A percentile compares a stretch with the other conserved stretches of the same genome.
These are phyloP conservation scores for Bradypodion ventrale DNA, from an alignment of 2,797 vertebrate genomes.

Conservation along the genomic window DNA sequence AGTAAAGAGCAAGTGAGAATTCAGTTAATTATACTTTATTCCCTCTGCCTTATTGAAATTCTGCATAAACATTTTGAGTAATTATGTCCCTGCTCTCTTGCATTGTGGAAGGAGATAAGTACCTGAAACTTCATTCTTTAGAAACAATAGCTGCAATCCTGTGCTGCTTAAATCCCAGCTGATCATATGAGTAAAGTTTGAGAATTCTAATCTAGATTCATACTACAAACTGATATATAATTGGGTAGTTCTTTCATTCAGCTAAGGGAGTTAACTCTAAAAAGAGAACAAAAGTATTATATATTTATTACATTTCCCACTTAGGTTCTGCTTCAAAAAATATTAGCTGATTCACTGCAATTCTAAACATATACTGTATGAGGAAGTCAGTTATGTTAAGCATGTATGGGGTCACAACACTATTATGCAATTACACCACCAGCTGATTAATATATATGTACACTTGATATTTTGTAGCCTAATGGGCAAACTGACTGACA, in stretches of 20 bases:
- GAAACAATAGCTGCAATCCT: conserved; percentile 1
- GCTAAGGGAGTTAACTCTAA: background rate
- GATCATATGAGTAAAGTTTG: background rate
- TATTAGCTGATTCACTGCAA: background rate
- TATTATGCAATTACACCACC: background rate
- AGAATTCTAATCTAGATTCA: background rate
- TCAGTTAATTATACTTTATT: conserved; percentile 34
- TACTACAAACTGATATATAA: background rate
- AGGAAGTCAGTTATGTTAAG: background rate
- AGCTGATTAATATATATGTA: background rate
- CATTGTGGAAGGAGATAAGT: background rate
- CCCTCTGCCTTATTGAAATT: conserved; percentile 34
- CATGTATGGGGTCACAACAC: background rate
- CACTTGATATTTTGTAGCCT: background rate
- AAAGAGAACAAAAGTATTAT: background rate
- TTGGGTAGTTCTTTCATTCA: background rate
- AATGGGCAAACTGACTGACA: background rate
- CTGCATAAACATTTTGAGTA: conserved; percentile 24
- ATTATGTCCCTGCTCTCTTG: conserved; percentile 1
- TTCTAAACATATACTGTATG: background rate
- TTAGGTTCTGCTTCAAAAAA: background rate
- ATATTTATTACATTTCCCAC: background rate
- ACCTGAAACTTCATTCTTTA: background rate
- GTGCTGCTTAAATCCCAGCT: background rate
- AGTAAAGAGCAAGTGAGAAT: conserved; percentile 49